A percentile compares a stretch with the other conserved stretches of the same genome.
Evolutionary conservation across 2,113 vertebrate genomes (phyloP).

Genomic region (Machaerirhynchus nigripectus): DNA sequence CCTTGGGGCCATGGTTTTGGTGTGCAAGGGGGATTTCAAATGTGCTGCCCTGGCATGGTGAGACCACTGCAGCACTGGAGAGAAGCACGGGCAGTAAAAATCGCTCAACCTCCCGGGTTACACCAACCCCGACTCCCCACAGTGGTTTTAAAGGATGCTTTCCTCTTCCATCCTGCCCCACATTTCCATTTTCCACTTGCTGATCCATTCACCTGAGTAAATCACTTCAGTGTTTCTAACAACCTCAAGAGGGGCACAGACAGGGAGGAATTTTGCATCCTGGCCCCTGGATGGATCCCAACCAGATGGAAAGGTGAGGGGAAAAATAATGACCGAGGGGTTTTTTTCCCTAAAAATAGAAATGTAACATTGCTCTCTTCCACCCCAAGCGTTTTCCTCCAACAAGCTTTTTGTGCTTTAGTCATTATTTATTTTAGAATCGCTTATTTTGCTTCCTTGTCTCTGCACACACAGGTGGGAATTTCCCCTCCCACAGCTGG

Average conservation of each 20-base stretch:
- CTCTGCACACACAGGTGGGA: neutral
- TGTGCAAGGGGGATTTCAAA: neutral
- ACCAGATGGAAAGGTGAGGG: constrained; percentile 24
- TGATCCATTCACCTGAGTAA: constrained; percentile 68
- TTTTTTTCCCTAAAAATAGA: neutral
- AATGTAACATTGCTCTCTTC: constrained; percentile 34
- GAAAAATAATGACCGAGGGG: neutral
- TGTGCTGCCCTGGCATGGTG: neutral
- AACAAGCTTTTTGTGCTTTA: constrained; percentile 81
- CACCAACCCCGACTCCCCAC: neutral
- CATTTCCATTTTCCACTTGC: neutral
- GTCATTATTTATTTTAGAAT: constrained; percentile 65
- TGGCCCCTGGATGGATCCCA: neutral
- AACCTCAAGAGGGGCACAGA: neutral
- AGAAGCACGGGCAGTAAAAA: neutral
- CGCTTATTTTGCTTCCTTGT: constrained; percentile 40
- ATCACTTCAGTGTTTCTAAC: neutral
- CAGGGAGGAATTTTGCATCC: neutral
- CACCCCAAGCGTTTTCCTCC: constrained; percentile 74
- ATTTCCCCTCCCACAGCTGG: neutral
- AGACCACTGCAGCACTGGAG: neutral
- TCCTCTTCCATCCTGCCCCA: constrained; percentile 27
- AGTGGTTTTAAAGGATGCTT: neutral
- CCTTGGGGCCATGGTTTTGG: neutral
- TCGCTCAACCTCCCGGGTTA: accelerated